Base-by-base conservation (phyloP, 2,888 invertebrate species). In the Actias luna region DNA sequence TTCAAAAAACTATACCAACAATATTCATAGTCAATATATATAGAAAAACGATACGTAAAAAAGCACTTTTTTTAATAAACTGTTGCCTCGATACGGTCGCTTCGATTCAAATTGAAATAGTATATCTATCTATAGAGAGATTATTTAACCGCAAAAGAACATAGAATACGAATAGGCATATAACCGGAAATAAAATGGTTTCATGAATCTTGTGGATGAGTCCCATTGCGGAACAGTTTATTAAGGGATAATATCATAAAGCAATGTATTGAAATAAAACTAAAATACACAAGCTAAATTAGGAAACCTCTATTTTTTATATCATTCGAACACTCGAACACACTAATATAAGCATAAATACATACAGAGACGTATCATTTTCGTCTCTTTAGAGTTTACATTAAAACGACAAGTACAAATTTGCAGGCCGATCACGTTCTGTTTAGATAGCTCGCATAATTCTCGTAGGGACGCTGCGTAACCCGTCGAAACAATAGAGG, bases 21-120 rank as follows among this genome's bases (percentile, higher is more conserved):
- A 42, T 39, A 61, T 0, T 12, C 61, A 29, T 10, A 12, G 80
- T 80, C 74, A 77, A 73, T 74, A 72, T 76, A 74, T 74, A 78
- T 80, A 63, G 76, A 80, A 75, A 77, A 76, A 77, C 76, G 79
- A 80, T 79, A 79, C 73, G 78, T 82, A 85, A 83, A 83, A 88
- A 88, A 88, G 18, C 7, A 83, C 81, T 82, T 79, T 83, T 80
- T 77, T 79, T 86, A 85, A 91, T 89, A 90, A 89, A 88, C 89
- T 86, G 88, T 88, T 85, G 82, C 83, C 77, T 83, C 84, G 82
- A 89, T 87, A 87, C 89, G 85, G 82, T 84, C 85, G 86, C 88
- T 89, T 87, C 88, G 80, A 89, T 90, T 90, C 87, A 87, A 90
- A 91, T 89, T 88, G 89, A 89, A 89, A 91, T 85, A 88, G 80